A percentile compares a stretch with the other conserved stretches of the same genome.
Conservation (phyloP, 1,140 invertebrate species). For the Nymphalis io region DNA sequence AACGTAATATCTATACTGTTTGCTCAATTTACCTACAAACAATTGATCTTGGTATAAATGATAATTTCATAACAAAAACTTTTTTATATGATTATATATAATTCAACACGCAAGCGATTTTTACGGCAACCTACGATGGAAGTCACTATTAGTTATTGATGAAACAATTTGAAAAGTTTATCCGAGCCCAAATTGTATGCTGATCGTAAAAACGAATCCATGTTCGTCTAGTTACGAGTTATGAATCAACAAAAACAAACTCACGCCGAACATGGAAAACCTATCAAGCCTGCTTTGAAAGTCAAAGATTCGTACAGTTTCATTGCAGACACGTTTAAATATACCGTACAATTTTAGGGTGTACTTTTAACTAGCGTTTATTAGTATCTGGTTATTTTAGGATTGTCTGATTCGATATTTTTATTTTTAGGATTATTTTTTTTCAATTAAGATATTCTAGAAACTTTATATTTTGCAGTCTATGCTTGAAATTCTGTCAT, state of each 20-base stretch:
- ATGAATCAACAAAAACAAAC: conserved; percentile 42
- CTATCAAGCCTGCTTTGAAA: conserved; percentile 46
- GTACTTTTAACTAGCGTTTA: not conserved
- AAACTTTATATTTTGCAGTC: no score
- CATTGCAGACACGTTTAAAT: conserved; percentile 7
- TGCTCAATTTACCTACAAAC: no score
- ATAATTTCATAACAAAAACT: not conserved
- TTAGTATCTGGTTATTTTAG: not conserved
- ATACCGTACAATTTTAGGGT: not conserved
- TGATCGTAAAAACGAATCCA: conserved; percentile 34
- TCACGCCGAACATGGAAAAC: conserved; percentile 48
- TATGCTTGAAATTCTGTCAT: no score
- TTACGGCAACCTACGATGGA: not conserved
- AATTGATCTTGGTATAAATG: not conserved
- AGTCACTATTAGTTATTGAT: not conserved
- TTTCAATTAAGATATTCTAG: not conserved
- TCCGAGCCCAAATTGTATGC: conserved; percentile 12
- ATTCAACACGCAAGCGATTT: not conserved
- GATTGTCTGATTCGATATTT: not conserved
- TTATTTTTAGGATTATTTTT: not conserved
- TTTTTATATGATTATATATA: not conserved
- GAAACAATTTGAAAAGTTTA: conserved; percentile 26
- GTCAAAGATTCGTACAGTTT: conserved; percentile 16
- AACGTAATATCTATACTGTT: no score
- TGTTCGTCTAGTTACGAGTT: conserved; percentile 32